phyloP scores from a whole-genome alignment of 2,888 invertebrate species.

The Chymomyza amoena region DNA sequence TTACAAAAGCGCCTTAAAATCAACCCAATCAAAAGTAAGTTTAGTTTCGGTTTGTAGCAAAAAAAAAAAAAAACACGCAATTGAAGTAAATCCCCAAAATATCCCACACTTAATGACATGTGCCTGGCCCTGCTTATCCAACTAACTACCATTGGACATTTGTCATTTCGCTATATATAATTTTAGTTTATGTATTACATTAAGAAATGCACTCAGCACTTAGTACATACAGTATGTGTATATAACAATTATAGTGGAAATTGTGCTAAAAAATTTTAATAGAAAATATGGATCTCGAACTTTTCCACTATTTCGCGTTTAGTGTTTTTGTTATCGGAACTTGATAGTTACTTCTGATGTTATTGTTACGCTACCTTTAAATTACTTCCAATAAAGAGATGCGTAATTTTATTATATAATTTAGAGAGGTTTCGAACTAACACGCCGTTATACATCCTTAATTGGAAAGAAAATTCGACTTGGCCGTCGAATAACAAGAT shows the following conservation, averaged over 20 bases:
- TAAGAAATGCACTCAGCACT: neutral
- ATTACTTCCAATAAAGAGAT: too few relatives aligned
- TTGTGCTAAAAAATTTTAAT: neutral
- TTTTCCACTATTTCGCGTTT: too few relatives aligned
- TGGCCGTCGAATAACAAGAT: too few relatives aligned
- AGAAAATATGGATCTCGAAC: too few relatives aligned
- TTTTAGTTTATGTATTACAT: neutral
- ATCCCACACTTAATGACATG: neutral
- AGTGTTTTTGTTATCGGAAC: too few relatives aligned
- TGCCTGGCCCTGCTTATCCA: neutral
- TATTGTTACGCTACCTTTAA: too few relatives aligned
- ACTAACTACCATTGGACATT: neutral
- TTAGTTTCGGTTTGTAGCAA: slow-evolving; percentile 29
- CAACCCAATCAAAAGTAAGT: slow-evolving; percentile 73
- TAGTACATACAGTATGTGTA: neutral
- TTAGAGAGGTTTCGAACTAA: too few relatives aligned
- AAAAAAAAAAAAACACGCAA: neutral
- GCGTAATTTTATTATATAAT: too few relatives aligned
- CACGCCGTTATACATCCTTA: too few relatives aligned
- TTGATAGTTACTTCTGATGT: too few relatives aligned
- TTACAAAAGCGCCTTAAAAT: slow-evolving; percentile 65
- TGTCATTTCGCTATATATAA: neutral
- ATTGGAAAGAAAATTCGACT: too few relatives aligned
- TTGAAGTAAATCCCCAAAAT: neutral
- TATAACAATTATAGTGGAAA: neutral